phyloP scores from a whole-genome alignment of 2,888 invertebrate species.

The Brachypterus glaber region DNA sequence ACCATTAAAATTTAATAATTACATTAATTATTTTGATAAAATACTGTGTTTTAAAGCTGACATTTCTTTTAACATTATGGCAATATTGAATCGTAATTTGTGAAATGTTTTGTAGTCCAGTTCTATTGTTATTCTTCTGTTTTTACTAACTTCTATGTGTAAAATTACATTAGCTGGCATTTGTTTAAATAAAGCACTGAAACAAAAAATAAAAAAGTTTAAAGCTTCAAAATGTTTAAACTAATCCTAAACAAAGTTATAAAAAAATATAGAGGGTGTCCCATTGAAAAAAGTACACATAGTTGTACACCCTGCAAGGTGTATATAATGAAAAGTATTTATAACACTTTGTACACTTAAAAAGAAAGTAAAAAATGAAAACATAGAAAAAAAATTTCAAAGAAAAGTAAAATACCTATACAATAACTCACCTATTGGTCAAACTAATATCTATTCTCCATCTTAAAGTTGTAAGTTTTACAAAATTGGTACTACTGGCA shows the following conservation, averaged over 20 bases:
- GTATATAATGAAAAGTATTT: too few relatives aligned
- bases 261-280: too few relatives aligned
- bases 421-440: constrained; percentile 29
- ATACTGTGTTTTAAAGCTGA: constrained; percentile 18
- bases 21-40: constrained; percentile 6
- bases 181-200: constrained; percentile 28
- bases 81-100: constrained; percentile 33
- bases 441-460: constrained; percentile 37
- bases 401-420: constrained; percentile 7
- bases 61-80: constrained; percentile 32
- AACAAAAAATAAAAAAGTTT: constrained; percentile 22
- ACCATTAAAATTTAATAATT: too few relatives aligned
- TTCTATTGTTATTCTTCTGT: constrained; percentile 28
- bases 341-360: too few relatives aligned
- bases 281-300: too few relatives aligned
- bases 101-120: constrained; percentile 32
- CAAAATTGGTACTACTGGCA: constrained; percentile 20
- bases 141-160: constrained; percentile 28
- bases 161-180: constrained; percentile 30
- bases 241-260: constrained; percentile 6
- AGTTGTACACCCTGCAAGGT: too few relatives aligned
- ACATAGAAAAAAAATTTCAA: too few relatives aligned
- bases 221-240: too few relatives aligned
- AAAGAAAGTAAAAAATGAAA: too few relatives aligned
- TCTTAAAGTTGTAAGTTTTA: constrained; percentile 23